Evolutionary conservation across 2,888 invertebrate species (phyloP), one percentile per base, ranked within the genome.

Genomic region (Pammene aurita): DNA sequence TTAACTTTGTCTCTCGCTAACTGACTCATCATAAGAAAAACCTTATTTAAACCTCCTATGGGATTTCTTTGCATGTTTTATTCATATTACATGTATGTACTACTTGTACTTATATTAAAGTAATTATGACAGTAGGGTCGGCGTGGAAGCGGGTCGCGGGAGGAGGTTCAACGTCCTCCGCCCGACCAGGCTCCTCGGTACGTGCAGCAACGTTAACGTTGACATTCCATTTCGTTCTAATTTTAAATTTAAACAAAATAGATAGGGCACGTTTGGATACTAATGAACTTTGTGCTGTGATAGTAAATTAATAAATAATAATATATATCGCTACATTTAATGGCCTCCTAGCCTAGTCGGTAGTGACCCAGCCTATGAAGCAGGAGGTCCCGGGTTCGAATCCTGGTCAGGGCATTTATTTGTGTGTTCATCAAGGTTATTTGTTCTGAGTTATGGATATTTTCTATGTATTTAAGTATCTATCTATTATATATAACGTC

Each of bases 91-190:
- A 56, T 46, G 11, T 26, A 26, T 26, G 26, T 26, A 26, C 26
- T 26, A 26, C 26, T 26, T 1, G 1, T 60, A 41, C 14, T 9
- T 48, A 56, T 54, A 63, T 58, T 54, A 44, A 60, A 56, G 26
- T 48, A 58, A 69, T 64, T 44, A 68, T 54, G 52, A 42, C 5
- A 18, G 44, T 26, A 81, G 79, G 83, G 73, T 62, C 76, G 81
- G 75, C 72, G 84, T 83, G 86, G 80, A 84, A 85, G 82, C 80
- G 80, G 82, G 81, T 79, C 80, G 82, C 80, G 80, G 82, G 81
- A 79, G 80, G 76, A 73, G 84, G 85, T 84, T 88, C 86, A 83
- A 75, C 79, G 77, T 75, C 82, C 77, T 73, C 70, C 66, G 80
- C 77, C 77, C 13, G 10, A 18, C 18, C 62, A 62, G 62, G 63